Base-by-base conservation (phyloP, 2,888 invertebrate genomes). In the Zygothrica quintamaculata region DNA sequence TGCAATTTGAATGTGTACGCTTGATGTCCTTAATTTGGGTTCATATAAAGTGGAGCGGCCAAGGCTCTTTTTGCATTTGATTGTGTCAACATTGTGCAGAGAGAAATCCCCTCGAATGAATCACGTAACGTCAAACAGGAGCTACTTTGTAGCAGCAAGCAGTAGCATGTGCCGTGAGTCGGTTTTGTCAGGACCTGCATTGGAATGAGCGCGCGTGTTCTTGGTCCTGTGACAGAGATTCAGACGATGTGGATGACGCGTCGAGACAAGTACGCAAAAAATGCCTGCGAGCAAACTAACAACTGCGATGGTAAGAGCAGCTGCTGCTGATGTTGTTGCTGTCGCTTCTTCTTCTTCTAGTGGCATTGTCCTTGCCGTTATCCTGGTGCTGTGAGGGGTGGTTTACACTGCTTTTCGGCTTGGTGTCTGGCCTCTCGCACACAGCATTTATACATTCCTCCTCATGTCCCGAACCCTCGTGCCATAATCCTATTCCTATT, bases 281-380 rank as follows among this genome's bases (percentile, higher is more conserved):
- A 84, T 84, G 84, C 77, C 87, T 84, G 84, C 75, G 33, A 80
- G 86, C 72, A 74, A 82, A 74, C 76, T 79, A 82, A 47, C 74
- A 62, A 65, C 57, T 55, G 64, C 44, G 22, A 11, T 40, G 8
- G 36, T 36, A 55, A 52, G 43, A 55, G 51, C 26, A 36, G 37
- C 69, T 60, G 60, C 40, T 48, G 65, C 52, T 43, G 66, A 64
- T 26, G 64, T 60, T 51, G 52, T 56, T 69, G 31, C 34, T 36
- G 48, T 9, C 3, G 4, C 9, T 29, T 29, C 68, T 57, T 74
- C 80, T 70, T 46, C 72, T 75, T 75, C 61, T 66, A 62, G 66
- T 74, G 82, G 69, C 85, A 79, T 81, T 81, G 85, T 85, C 82
- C 79, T 85, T 72, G 72, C 65, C 52, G 47, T 50, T 51, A 53